These are phyloP conservation scores for Apodemia hepburni DNA, from an alignment of 2,888 invertebrate genomes.

Conservation along the genomic window DNA sequence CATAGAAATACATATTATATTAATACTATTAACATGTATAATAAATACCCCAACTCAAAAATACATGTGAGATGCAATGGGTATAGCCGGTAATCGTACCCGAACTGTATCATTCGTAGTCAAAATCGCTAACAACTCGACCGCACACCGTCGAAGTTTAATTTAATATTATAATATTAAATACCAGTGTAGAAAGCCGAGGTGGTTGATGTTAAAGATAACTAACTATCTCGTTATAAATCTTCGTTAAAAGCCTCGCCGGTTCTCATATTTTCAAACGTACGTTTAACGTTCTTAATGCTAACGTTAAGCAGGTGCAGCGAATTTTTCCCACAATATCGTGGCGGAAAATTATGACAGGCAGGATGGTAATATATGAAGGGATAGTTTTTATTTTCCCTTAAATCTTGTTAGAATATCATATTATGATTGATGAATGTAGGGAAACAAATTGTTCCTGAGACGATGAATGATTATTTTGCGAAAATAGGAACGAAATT, in stretches of 20 bases:
- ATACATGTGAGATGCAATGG: no score
- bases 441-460: conserved; percentile 1
- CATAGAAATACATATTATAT: no score
- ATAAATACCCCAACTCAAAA: no score
- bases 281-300: conserved; percentile 61
- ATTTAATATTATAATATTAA: conserved; percentile 7
- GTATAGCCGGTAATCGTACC: no score
- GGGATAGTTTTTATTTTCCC: conserved; percentile 16
- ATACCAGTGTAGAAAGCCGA: not conserved
- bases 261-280: conserved; percentile 59
- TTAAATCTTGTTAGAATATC: conserved; percentile 10
- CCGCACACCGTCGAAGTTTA: not conserved
- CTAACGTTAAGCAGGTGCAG: conserved; percentile 61
- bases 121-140: no score
- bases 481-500: not conserved
- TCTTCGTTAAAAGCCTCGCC: conserved; percentile 63
- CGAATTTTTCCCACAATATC: conserved; percentile 59
- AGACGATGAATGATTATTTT: conserved; percentile 7
- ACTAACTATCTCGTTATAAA: conserved; percentile 54
- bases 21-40: no score
- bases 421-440: conserved; percentile 14
- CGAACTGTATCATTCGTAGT: no score
- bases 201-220: conserved; percentile 37
- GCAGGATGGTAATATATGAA: conserved; percentile 20
- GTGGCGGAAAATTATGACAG: conserved; percentile 47